Base-by-base conservation (phyloP, 2,888 invertebrate genomes). In the Sarcophaga subvicina region DNA sequence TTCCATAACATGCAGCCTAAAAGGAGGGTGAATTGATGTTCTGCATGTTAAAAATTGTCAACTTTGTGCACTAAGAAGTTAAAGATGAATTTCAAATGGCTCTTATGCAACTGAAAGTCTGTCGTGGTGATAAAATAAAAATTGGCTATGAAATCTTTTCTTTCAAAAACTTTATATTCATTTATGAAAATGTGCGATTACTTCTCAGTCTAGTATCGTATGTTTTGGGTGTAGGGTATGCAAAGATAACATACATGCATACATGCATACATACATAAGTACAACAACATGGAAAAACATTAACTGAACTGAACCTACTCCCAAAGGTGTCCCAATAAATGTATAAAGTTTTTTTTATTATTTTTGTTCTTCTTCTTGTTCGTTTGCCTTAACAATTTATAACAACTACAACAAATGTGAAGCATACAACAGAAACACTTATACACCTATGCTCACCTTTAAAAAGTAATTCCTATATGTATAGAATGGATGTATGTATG, bases 301-400 rank as follows among this genome's bases (percentile, higher is more conserved):
- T 83, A 80, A 86, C 77, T 82, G 87, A 80, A 86, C 77, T 82
- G 87, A 83, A 87, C 85, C 83, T 87, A 85, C 62, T 88, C 80
- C 87, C 87, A 85, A 77, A 81, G 87, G 85, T 76, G 78, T 49
- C 72, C 87, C 83, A 87, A 85, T 85, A 85, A 88, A 83, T 86
- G 86, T 81, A 78, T 70, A 77, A 85, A 85, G 76, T 80, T 69
- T 69, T 67, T 72, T 71, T 87, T 76, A 59, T 75, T 86, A 47
- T 81, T 54, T 70, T 27, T 78, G 78, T 59, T 22, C 10, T 77
- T 37, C 54, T 14, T 80, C 71, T 80, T 83, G 78, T 86, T 80
- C 12, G 81, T 81, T 81, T 84, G 84, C 81, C 81, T 87, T 84
- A 75, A 81, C 66, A 79, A 77, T 87, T 77, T 78, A 80, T 62